Evolutionary conservation across 1,140 invertebrate genomes (phyloP).

Genomic region (Arctopsyche grandis): DNA sequence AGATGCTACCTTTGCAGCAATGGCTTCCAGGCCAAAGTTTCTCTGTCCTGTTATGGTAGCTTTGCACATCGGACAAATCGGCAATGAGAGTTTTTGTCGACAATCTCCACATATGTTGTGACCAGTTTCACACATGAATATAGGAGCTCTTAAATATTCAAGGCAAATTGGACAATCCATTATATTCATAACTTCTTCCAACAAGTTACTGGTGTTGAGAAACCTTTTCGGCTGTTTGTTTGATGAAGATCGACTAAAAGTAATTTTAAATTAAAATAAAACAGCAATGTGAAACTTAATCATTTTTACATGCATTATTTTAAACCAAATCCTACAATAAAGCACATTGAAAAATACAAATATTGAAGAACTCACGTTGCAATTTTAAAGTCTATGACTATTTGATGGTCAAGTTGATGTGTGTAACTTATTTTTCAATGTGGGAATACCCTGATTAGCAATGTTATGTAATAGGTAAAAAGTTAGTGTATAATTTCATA

Average conservation of each 20-base stretch:
- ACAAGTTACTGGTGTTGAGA: neutral
- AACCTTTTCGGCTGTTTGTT: neutral
- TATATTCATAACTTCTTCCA: neutral
- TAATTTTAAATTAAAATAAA: too few species aligned
- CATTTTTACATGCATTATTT: too few species aligned
- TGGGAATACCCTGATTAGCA: too few species aligned
- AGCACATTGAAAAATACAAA: too few species aligned
- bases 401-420: too few species aligned
- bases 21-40: conserved; percentile 79
- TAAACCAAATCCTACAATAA: too few species aligned
- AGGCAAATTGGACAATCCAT: conserved; percentile 82
- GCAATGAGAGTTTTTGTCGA: conserved; percentile 68
- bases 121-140: conserved; percentile 78
- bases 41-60: conserved; percentile 75
- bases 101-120: conserved; percentile 81
- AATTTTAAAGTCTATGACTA: too few species aligned
- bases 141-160: conserved; percentile 79
- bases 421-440: too few species aligned
- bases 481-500: too few species aligned
- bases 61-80: conserved; percentile 80
- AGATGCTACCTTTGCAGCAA: conserved; percentile 59
- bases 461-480: too few species aligned
- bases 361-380: too few species aligned
- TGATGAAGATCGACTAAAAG: neutral
- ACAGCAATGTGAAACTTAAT: too few species aligned